Evolutionary conservation across 1,140 invertebrate species (phyloP).

Genomic region (Aphaenogaster rudis): DNA sequence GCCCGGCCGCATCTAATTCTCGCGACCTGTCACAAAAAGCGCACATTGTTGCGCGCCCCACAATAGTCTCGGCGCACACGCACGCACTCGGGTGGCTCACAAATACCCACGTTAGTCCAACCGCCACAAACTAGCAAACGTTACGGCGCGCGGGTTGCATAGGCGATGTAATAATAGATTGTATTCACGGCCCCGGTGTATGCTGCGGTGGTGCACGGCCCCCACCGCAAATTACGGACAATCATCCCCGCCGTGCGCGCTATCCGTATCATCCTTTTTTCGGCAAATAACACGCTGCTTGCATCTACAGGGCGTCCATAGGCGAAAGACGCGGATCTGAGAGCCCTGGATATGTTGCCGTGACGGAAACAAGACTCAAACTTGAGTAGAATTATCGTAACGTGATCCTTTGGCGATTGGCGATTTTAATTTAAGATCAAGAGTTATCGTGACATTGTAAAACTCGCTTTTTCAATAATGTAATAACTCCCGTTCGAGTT

Average conservation of each 20-base stretch:
- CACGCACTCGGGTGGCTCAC: not conserved
- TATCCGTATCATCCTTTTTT: constrained; percentile 79
- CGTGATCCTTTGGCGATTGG: no score
- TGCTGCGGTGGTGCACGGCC: constrained; percentile 32
- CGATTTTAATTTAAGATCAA: not conserved
- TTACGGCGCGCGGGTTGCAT: constrained; percentile 41
- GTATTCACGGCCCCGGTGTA: constrained; percentile 66
- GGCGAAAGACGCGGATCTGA: not conserved
- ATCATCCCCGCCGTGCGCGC: constrained; percentile 70
- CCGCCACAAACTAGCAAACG: constrained; percentile 48
- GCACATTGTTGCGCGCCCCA: constrained; percentile 32
- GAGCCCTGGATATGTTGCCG: not conserved
- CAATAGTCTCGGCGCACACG: not conserved
- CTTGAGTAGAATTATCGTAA: not conserved
- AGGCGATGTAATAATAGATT: constrained; percentile 80
- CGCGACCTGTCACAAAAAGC: constrained; percentile 50
- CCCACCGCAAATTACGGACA: constrained; percentile 79
- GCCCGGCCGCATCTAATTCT: constrained; percentile 38
- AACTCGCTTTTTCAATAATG: not conserved
- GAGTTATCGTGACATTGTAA: not conserved
- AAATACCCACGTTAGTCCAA: constrained; percentile 5
- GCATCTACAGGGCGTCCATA: constrained; percentile 23
- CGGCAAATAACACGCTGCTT: constrained; percentile 76
- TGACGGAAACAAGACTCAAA: not conserved
- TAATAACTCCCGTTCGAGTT: not conserved